Evolutionary conservation across 1,140 invertebrate species (phyloP).

Genomic region (Eumeta japonica): DNA sequence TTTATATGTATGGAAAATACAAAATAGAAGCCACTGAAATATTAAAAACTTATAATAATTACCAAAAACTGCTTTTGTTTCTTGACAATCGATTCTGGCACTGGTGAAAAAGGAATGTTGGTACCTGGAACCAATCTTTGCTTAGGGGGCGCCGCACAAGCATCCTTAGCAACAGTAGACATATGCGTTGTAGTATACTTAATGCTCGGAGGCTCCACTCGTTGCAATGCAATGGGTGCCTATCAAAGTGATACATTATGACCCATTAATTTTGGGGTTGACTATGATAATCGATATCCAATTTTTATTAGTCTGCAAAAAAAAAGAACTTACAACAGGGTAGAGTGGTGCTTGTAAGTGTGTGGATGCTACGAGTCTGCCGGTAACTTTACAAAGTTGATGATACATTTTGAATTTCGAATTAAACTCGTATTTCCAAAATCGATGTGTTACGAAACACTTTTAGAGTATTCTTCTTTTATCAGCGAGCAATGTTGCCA

Average conservation of each 20-base stretch:
- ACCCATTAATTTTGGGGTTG: too few species aligned
- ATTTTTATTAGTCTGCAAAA: conserved; percentile 1
- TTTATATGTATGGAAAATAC: conserved; percentile 13
- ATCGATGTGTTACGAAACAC: conserved; percentile 51
- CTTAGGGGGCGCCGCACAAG: conserved; percentile 26
- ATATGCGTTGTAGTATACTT: conserved; percentile 39
- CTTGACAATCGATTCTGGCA: conserved; percentile 28
- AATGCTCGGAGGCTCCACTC: conserved; percentile 38
- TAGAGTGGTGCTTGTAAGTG: conserved; percentile 41
- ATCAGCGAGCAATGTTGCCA: too few species aligned
- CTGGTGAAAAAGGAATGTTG: conserved; percentile 33
- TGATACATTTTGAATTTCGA: conserved; percentile 36
- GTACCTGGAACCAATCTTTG: conserved; percentile 37
- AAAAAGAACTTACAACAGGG: conserved; percentile 38
- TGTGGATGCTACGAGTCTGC: conserved; percentile 36
- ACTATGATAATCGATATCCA: conserved; percentile 1
- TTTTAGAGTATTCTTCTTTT: too few species aligned
- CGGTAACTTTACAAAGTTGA: conserved; percentile 37
- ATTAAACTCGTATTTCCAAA: too few species aligned
- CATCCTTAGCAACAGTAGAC: conserved; percentile 32
- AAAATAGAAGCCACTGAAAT: conserved; percentile 5
- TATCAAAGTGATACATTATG: too few species aligned
- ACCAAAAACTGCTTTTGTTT: conserved; percentile 42
- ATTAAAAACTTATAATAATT: conserved; percentile 7
- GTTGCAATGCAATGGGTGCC: conserved; percentile 47